Evolutionary conservation across 2,797 vertebrate species (phyloP).

Genomic region (Pempheris klunzingeri): DNA sequence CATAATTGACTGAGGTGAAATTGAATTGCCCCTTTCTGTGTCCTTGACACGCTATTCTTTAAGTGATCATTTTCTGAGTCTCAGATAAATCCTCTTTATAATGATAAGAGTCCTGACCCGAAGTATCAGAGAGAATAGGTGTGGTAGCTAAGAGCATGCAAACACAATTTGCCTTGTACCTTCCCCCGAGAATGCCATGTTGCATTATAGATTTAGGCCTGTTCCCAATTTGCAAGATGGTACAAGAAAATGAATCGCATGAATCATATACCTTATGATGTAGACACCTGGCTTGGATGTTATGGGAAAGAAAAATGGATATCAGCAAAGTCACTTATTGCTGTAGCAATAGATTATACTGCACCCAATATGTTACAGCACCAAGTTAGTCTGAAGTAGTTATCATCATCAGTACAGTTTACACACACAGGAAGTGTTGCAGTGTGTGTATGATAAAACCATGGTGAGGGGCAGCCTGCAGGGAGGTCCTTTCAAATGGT

Average conservation of each 20-base stretch:
- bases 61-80: slow-evolving; percentile 74
- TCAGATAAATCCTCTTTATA: slow-evolving; percentile 76
- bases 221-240: slow-evolving; percentile 78
- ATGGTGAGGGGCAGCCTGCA: slow-evolving; percentile 50
- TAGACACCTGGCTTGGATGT: slow-evolving; percentile 75
- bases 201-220: slow-evolving; percentile 74
- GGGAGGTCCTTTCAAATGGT: slow-evolving; percentile 53
- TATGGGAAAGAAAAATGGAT: slow-evolving; percentile 68
- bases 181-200: slow-evolving; percentile 53
- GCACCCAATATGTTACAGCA: slow-evolving; percentile 73
- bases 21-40: slow-evolving; percentile 64
- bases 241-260: slow-evolving; percentile 74
- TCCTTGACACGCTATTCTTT: slow-evolving; percentile 73
- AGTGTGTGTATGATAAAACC: slow-evolving; percentile 41
- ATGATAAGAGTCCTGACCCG: slow-evolving; percentile 78
- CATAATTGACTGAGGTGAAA: slow-evolving; percentile 72
- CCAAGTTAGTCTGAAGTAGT: slow-evolving; percentile 69
- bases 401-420: slow-evolving; percentile 69
- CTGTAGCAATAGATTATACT: slow-evolving; percentile 73
- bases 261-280: slow-evolving; percentile 78
- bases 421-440: slow-evolving; percentile 48
- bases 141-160: slow-evolving; percentile 63
- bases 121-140: slow-evolving; percentile 71
- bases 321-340: slow-evolving; percentile 77
- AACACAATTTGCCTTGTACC: slow-evolving; percentile 70